These are phyloP conservation scores for Muraenolepis orangiensis DNA, from an alignment of 2,797 vertebrate genomes.

Conservation along the genomic window DNA sequence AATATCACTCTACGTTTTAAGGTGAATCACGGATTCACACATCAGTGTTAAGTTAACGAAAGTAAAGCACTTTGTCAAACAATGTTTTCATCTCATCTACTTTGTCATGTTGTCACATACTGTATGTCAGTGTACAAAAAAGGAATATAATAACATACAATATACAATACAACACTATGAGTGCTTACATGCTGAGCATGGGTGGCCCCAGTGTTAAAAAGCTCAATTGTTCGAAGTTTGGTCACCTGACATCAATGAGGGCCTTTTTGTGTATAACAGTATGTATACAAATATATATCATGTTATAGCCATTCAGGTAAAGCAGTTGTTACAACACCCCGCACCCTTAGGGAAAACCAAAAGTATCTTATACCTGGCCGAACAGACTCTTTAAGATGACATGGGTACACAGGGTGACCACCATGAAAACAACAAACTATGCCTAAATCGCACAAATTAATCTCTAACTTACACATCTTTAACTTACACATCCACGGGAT, in stretches of 20 bases:
- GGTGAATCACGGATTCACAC: neutral
- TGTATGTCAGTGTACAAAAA: neutral
- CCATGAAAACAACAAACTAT: no score
- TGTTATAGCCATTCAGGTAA: no score
- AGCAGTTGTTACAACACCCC: no score
- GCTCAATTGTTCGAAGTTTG: no score
- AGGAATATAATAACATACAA: neutral
- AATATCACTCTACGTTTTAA: neutral
- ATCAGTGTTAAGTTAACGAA: slow-evolving; percentile 1
- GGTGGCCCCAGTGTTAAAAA: neutral
- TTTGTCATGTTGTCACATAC: no score
- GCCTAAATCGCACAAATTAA: neutral
- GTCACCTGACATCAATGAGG: neutral
- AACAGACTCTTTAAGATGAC: no score
- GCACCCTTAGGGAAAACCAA: no score
- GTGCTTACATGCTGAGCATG: neutral
- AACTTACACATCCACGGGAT: neutral
- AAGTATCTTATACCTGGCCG: no score
- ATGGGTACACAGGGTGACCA: no score
- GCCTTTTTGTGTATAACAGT: neutral
- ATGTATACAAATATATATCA: no score
- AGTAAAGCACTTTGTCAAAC: neutral
- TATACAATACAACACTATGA: neutral
- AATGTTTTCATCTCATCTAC: neutral
- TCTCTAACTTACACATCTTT: neutral